phyloP scores from a whole-genome alignment of 2,888 invertebrate species.

The Dynastes grantii region DNA sequence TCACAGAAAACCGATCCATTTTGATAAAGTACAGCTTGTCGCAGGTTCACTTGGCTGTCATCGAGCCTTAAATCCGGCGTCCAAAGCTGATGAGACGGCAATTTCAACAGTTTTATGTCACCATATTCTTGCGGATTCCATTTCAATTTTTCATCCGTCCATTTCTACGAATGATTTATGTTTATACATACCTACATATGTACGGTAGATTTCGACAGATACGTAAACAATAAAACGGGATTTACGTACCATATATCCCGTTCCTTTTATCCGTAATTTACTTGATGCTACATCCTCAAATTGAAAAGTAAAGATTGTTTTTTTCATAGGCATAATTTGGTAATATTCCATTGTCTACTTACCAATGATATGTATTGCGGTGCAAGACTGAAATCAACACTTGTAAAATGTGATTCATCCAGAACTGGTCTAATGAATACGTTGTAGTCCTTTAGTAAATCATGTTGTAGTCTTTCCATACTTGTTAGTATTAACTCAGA shows the following conservation, averaged over 20 bases:
- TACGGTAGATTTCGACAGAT: not conserved
- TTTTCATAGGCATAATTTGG: slow-evolving; percentile 28
- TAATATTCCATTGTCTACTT: slow-evolving; percentile 43
- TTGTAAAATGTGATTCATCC: slow-evolving; percentile 59
- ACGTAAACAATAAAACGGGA: not conserved
- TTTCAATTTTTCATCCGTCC: slow-evolving; percentile 76
- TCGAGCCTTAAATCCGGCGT: slow-evolving; percentile 72
- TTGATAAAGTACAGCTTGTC: not conserved
- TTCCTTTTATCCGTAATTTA: slow-evolving; percentile 65
- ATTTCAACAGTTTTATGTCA: slow-evolving; percentile 71
- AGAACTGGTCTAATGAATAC: slow-evolving; percentile 66
- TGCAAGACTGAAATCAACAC: slow-evolving; percentile 61
- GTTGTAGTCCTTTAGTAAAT: slow-evolving; percentile 72
- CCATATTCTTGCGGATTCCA: slow-evolving; percentile 77
- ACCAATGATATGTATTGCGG: slow-evolving; percentile 64
- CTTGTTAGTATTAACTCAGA: slow-evolving; percentile 70
- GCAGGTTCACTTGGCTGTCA: slow-evolving; percentile 17
- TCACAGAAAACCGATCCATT: slow-evolving; percentile 27
- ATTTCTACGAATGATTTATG: slow-evolving; percentile 70
- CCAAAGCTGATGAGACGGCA: slow-evolving; percentile 76
- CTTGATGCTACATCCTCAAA: slow-evolving; percentile 67
- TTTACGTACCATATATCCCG: slow-evolving; percentile 67
- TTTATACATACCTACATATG: slow-evolving; percentile 9
- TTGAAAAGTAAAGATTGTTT: slow-evolving; percentile 35
- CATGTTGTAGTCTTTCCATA: slow-evolving; percentile 73